Evolutionary conservation across 1,140 invertebrate species (phyloP).

Genomic region (Drosophila malerkotliana): DNA sequence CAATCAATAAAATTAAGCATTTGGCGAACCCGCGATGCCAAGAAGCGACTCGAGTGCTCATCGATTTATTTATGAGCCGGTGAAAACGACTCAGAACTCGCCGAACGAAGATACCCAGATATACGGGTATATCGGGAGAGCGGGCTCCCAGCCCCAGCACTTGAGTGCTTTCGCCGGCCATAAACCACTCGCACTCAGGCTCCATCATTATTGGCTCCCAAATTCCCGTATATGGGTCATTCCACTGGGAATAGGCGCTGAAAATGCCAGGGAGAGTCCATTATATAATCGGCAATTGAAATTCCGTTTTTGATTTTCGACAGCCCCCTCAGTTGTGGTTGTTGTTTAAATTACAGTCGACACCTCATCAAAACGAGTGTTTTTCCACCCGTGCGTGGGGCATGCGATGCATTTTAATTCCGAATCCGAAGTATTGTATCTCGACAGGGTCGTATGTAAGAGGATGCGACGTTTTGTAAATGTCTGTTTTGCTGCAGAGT

Average conservation of each 20-base stretch:
- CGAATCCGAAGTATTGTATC: conserved; percentile 4
- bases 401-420: conserved; percentile 44
- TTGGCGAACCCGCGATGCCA: conserved; percentile 31
- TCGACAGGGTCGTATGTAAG: conserved; percentile 1
- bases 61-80: conserved; percentile 76
- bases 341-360: conserved; percentile 77
- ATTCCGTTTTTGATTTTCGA: conserved; percentile 55
- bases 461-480: conserved; percentile 44
- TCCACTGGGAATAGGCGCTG: conserved; percentile 74
- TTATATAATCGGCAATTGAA: conserved; percentile 71
- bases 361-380: conserved; percentile 81
- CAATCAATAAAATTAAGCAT: conserved; percentile 62
- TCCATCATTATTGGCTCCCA: conserved; percentile 48
- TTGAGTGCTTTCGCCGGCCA: conserved; percentile 57
- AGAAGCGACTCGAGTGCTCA: conserved; percentile 60
- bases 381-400: conserved; percentile 48
- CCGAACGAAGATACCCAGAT: conserved; percentile 28
- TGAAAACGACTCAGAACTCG: conserved; percentile 52
- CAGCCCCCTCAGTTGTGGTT: conserved; percentile 21
- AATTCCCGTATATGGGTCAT: conserved; percentile 80
- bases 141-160: conserved; percentile 7
- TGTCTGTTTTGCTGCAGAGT: background rate
- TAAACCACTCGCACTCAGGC: conserved; percentile 51
- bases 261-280: conserved; percentile 28
- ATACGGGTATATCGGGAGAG: conserved; percentile 29